These are phyloP conservation scores for Trypoxylon attenuatum DNA, from an alignment of 2,888 invertebrate genomes.

Conservation along the genomic window DNA sequence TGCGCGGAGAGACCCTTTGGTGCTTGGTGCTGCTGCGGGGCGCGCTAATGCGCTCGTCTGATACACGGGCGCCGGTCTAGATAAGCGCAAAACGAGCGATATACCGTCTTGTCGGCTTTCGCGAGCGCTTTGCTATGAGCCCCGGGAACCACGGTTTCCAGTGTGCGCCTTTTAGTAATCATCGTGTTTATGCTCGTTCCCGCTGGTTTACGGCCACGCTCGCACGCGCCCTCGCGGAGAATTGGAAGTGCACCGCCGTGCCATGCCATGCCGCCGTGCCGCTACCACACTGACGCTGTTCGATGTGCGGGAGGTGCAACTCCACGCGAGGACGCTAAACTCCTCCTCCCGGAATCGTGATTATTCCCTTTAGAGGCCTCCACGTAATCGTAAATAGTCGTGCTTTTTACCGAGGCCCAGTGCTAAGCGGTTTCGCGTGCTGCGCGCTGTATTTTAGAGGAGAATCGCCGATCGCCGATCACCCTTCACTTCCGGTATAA, in stretches of 20 bases:
- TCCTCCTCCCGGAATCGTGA: neutral
- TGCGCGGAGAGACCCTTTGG: slow-evolving; percentile 17
- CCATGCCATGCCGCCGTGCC: neutral
- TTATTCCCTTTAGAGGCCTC: neutral
- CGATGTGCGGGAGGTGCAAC: too few relatives aligned
- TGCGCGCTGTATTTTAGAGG: neutral
- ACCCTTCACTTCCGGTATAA: neutral
- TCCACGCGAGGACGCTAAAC: too few relatives aligned
- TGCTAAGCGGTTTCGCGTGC: too few relatives aligned
- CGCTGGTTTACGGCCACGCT: slow-evolving; percentile 7
- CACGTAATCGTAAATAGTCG: neutral
- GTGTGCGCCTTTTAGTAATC: slow-evolving; percentile 39
- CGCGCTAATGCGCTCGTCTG: slow-evolving; percentile 58
- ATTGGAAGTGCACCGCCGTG: slow-evolving; percentile 2
- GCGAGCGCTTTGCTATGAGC: slow-evolving; percentile 27
- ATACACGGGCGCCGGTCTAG: slow-evolving; percentile 48
- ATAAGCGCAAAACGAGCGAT: slow-evolving; percentile 51
- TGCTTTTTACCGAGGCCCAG: neutral
- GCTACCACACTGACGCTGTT: too few relatives aligned
- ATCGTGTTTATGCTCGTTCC: slow-evolving; percentile 18
- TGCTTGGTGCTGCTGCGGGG: slow-evolving; percentile 21
- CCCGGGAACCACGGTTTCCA: slow-evolving; percentile 17
- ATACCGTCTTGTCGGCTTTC: slow-evolving; percentile 36
- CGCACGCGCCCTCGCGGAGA: neutral
- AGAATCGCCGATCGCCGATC: neutral